Evolutionary conservation across 2,888 invertebrate genomes (phyloP), one percentile per base, ranked within the genome.

Genomic region (Baronia brevicornis): DNA sequence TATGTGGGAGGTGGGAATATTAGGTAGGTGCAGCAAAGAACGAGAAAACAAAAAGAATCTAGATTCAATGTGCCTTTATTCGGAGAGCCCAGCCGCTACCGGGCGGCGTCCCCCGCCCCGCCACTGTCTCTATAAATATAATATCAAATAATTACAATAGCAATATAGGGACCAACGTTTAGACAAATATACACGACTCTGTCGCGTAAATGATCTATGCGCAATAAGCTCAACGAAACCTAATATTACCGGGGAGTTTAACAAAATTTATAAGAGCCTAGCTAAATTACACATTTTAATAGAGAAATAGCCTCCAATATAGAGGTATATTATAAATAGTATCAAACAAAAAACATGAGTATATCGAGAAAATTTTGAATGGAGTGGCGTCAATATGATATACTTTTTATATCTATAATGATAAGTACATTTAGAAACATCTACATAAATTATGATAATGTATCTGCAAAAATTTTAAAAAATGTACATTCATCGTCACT

Each of bases 81-180:
- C 72, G 74, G 77, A 74, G 68, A 79, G 60, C 69, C 73, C 67
- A 60, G 64, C 67, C 63, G 68, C 62, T 46, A 41, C 53, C 70
- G 72, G 75, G 78, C 74, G 73, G 71, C 71, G 77, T 67, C 71
- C 36, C 36, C 40, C 41, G 35, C 46, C 48, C 48, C 60, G 59
- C 64, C 64, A 59, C 34, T 24, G 52, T 51, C 54, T 46, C 52
- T 53, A 57, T 54, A 53, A 56, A 54, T 55, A 53, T 57, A 51
- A 62, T 58, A 54, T 66, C 63, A 66, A 54, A 46, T 53, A 55
- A 60, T 62, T 70, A 73, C 79, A 78, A 82, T 82, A 80, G 78
- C 72, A 79, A 82, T 72, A 72, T 79, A 78, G 84, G 84, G 84
- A 84, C 82, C 82, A 82, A 84, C 65, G 72, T 82, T 82, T 84